Evolutionary conservation across 1,140 invertebrate genomes (phyloP).

Genomic region (Pseudoatta argentina): DNA sequence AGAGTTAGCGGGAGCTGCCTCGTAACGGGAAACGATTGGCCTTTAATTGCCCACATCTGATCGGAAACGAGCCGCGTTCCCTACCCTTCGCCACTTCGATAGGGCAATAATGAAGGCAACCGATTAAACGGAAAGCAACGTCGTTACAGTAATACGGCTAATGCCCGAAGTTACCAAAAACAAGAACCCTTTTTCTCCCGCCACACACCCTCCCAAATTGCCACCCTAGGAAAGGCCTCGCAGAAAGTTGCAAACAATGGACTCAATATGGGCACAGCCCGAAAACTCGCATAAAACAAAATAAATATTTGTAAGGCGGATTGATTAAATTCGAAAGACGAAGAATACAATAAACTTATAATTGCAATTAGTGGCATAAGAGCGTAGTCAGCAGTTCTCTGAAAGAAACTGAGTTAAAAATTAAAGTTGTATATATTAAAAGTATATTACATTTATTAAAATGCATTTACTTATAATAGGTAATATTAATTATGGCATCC

Average conservation of each 20-base stretch:
- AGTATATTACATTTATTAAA: no score
- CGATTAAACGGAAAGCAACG: slow-evolving; percentile 59
- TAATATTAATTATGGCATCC: no score
- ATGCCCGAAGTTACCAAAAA: slow-evolving; percentile 59
- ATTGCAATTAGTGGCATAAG: no score
- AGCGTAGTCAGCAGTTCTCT: no score
- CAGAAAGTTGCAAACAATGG: slow-evolving; percentile 28
- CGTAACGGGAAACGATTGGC: slow-evolving; percentile 75
- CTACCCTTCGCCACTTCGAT: slow-evolving; percentile 57
- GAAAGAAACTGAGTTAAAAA: no score
- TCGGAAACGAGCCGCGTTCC: slow-evolving; percentile 67
- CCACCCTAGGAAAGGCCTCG: not conserved
- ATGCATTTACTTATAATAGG: no score
- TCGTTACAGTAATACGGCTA: slow-evolving; percentile 63
- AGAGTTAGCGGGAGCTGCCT: not conserved
- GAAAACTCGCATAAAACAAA: not conserved
- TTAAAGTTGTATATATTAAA: no score
- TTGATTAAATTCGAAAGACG: not conserved
- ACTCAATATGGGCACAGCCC: not conserved
- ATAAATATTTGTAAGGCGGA: not conserved
- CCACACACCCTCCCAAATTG: not conserved
- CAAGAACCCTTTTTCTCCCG: slow-evolving; percentile 43
- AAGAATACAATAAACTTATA: not conserved
- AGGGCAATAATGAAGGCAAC: slow-evolving; percentile 55
- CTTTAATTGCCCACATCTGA: slow-evolving; percentile 76